phyloP scores from a whole-genome alignment of 2,113 vertebrate genomes.

The Megaceryle maxima region DNA sequence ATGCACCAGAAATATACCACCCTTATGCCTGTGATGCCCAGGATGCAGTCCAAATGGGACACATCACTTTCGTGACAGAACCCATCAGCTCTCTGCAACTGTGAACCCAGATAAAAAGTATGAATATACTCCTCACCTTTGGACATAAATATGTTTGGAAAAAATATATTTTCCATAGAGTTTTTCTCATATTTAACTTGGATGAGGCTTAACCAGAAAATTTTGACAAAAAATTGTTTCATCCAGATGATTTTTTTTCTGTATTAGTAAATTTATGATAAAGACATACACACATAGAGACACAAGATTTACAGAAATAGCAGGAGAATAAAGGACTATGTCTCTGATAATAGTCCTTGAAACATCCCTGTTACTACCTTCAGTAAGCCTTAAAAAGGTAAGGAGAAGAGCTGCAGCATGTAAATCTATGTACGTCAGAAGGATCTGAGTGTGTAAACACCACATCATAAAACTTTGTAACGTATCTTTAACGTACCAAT shows the following conservation, averaged over 20 bases:
- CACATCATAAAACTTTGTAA: background rate
- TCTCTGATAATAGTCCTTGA: background rate
- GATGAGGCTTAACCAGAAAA: background rate
- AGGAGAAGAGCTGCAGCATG: background rate
- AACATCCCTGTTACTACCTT: background rate
- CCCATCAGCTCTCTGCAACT: background rate
- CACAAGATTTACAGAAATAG: background rate
- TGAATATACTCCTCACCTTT: background rate
- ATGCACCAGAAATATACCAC: background rate
- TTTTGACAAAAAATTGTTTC: background rate
- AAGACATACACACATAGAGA: background rate
- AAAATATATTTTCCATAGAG: background rate
- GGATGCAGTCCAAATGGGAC: background rate
- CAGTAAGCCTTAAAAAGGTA: background rate
- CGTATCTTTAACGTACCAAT: background rate
- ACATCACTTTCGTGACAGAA: background rate
- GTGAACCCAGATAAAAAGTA: background rate
- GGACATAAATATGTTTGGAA: background rate
- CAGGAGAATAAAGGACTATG: background rate
- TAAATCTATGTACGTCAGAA: background rate
- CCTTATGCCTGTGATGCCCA: background rate
- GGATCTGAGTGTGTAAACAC: background rate
- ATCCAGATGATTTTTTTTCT: background rate
- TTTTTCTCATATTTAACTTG: background rate
- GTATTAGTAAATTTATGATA: background rate